Conservation (phyloP, 1,140 invertebrate species). For the Scaptodrosophila lebanonensis region DNA sequence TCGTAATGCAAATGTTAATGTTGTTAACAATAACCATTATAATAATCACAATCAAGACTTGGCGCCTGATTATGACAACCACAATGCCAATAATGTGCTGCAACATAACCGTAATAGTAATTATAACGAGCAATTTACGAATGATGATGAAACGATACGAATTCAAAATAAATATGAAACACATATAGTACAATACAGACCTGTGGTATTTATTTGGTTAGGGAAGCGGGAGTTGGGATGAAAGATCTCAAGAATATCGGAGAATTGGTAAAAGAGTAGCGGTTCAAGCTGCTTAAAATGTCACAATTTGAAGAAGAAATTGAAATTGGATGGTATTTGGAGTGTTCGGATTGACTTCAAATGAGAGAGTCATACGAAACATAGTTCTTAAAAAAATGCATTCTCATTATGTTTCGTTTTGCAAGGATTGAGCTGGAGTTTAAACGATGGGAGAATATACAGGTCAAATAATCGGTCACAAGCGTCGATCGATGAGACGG, state of each 20-base stretch:
- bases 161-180: constrained; percentile 77
- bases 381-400: too few relatives aligned
- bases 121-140: constrained; percentile 75
- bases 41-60: constrained; percentile 38
- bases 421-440: too few relatives aligned
- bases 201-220: constrained; percentile 62
- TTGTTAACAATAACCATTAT: constrained; percentile 61
- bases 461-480: too few relatives aligned
- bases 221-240: neutral
- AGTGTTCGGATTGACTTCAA: too few relatives aligned
- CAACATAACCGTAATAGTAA: constrained; percentile 71
- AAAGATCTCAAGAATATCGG: neutral
- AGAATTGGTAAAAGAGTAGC: too few relatives aligned
- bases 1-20: constrained; percentile 60
- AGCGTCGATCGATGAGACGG: too few relatives aligned
- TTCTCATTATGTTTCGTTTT: too few relatives aligned
- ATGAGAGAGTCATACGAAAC: too few relatives aligned
- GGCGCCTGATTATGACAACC: neutral
- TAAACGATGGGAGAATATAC: too few relatives aligned
- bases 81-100: constrained; percentile 28
- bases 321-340: too few relatives aligned
- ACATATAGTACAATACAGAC: constrained; percentile 77
- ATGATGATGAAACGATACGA: constrained; percentile 76
- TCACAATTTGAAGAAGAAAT: too few relatives aligned
- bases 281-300: too few relatives aligned